Evolutionary conservation across 2,113 vertebrate genomes (phyloP), one percentile per base, ranked within the genome.

Genomic region (Nycticorax nycticorax): DNA sequence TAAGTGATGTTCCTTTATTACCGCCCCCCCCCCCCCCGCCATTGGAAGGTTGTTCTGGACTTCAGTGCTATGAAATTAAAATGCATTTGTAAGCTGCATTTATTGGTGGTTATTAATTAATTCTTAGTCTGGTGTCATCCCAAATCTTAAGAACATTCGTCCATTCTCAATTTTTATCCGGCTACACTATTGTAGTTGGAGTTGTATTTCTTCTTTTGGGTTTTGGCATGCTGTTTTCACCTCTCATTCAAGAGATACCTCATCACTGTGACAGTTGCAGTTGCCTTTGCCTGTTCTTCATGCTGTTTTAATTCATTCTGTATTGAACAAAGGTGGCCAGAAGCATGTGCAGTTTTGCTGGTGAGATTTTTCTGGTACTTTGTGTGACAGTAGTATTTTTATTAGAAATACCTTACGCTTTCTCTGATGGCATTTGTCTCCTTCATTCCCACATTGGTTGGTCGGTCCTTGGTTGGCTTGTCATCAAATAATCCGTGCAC

Each of bases 361-460:
- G 8, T 85, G 26, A 53, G n/a, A 48, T 87, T 77, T 85, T 24
- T 20, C 14, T 28, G n/a, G 12, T 74, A 20, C 28, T 82, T 95
- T 57, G 21, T 86, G 27, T 67, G 76, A 32, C 4, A 60, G 9
- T 10, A 62, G 6, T n/a, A n/a, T 47, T 72, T 80, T 57, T 43
- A 43, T 74, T 48, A 41, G 71, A 57, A 89, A 57, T 74, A 47
- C 8, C 12, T 37, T 12, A 22, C 12, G 6, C 16, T 57, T 66
- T 27, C 20, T 77, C 16, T 55, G 20, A 26, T 55, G 20, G 4
- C 10, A 14, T 57, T 71, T 81, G 18, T 77, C 23, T 76, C 39
- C 33, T 67, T 50, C 6, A n/a, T 59, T 84, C 30, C 43, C 0
- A 0, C 14, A 5, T 62, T 8, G 3, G 75, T 87, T 55, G 16